A percentile compares a stretch with the other conserved stretches of the same genome.
These are phyloP conservation scores for Dynastes tityus DNA, from an alignment of 2,888 invertebrate genomes.

Conservation along the genomic window DNA sequence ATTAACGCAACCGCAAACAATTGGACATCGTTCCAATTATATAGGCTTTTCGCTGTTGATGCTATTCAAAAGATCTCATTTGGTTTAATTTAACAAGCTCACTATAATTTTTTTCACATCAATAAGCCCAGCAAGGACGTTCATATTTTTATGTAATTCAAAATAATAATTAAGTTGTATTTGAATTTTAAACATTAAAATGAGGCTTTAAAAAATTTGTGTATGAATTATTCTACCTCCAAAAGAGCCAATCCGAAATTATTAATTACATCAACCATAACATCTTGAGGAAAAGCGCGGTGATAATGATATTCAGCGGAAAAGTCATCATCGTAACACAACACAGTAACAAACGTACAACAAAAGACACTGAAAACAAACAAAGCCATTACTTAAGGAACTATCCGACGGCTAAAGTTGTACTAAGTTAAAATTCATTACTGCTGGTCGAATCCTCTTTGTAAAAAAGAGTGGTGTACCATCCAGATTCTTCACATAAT, in stretches of 20 bases:
- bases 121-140: constrained; percentile 38
- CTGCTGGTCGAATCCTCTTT: constrained; percentile 41
- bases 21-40: constrained; percentile 45
- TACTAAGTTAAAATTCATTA: constrained; percentile 40
- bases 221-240: constrained; percentile 65
- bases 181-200: not conserved
- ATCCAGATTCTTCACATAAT: constrained; percentile 38
- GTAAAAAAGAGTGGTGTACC: constrained; percentile 46
- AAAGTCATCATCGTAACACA: constrained; percentile 48
- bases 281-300: constrained; percentile 75
- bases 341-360: constrained; percentile 46
- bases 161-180: constrained; percentile 16
- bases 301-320: constrained; percentile 52
- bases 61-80: constrained; percentile 30
- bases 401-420: constrained; percentile 26
- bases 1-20: constrained; percentile 34
- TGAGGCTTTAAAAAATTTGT: not conserved
- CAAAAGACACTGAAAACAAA: constrained; percentile 47
- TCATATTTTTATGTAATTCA: constrained; percentile 12
- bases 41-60: not conserved
- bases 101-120: constrained; percentile 40
- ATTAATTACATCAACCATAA: constrained; percentile 87
- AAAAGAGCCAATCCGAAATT: constrained; percentile 81
- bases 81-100: constrained; percentile 20
- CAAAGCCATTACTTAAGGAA: constrained; percentile 44